Conservation (phyloP, 1,140 invertebrate species). For the Ptiloglossa arizonensis region DNA sequence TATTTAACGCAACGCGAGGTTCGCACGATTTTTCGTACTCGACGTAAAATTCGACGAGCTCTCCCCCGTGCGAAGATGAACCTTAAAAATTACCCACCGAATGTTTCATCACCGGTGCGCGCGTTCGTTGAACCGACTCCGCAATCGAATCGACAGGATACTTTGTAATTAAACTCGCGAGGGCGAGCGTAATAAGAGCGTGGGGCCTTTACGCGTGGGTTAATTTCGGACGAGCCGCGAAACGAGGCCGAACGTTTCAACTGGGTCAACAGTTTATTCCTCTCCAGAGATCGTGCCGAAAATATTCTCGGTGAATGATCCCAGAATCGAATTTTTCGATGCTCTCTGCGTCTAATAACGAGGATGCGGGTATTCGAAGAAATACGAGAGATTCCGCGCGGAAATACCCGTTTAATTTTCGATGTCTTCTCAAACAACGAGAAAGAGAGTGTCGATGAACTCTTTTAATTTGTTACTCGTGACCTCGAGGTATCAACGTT, state of each 20-base stretch:
- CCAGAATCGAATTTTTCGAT: too few species aligned
- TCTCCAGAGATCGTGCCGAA: constrained; percentile 4
- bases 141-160: constrained; percentile 21
- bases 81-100: neutral
- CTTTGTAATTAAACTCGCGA: constrained; percentile 25
- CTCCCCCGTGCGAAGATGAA: too few species aligned
- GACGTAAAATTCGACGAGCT: too few species aligned
- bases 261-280: constrained; percentile 22
- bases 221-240: constrained; percentile 13
- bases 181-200: neutral
- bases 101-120: too few species aligned
- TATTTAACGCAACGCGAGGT: too few species aligned
- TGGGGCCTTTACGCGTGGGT: neutral
- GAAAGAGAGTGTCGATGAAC: neutral
- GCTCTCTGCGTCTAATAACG: too few species aligned
- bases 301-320: constrained; percentile 26
- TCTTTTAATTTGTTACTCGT: too few species aligned
- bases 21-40: too few species aligned
- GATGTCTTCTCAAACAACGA: too few species aligned
- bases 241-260: constrained; percentile 5
- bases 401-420: too few species aligned
- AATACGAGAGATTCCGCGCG: too few species aligned
- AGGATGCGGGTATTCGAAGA: too few species aligned
- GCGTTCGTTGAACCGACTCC: neutral
- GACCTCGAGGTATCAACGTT: neutral